Evolutionary conservation across 2,797 vertebrate species (phyloP), one percentile per base, ranked within the genome.

Genomic region (Thunnus albacares): DNA sequence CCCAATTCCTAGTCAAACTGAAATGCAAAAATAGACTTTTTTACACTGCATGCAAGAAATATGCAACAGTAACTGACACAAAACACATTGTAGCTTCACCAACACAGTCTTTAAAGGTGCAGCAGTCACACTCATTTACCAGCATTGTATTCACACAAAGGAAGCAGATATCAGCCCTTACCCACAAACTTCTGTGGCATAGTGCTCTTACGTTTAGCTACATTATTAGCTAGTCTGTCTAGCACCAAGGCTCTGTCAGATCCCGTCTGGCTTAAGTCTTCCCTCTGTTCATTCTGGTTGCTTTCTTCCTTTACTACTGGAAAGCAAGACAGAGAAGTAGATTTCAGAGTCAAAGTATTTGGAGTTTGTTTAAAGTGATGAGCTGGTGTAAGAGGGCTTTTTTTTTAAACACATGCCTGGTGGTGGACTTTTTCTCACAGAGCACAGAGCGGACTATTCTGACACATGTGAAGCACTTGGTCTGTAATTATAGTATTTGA

Each of bases 161-260:
- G 95, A 97, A 97, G 94, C 96, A 97, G 97, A 96, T 93, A 96
- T 95, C 89, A 94, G 95, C 97, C 97, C 98, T 99, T 99, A 99
- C 98, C 98, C 95, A 99, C 96, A 97, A 99, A 99, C 97, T 98
- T 99, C 97, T 99, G 98, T 97, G 98, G 98, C 98, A 99, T 98
- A 97, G 97, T 99, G 96, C 98, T 99, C 96, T 99, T 99, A 97
- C 98, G 98, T 95, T 98, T 99, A 96, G 98, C 98, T 96, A 99
- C 98, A 96, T 99, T 99, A 97, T 97, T 99, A 96, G 98, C 97
- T 97, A 99, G 96, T 96, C 98, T 98, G 97, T 99, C 98, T 97
- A 99, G 97, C 95, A 99, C 97, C 95, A 99, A 96, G 93, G 98
- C 97, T 96, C 98, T 97, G 95, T 99, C 98, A 94, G 97, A 95